These are phyloP conservation scores for Geotrypetes seraphini DNA, from an alignment of 2,797 vertebrate genomes.

Conservation along the genomic window DNA sequence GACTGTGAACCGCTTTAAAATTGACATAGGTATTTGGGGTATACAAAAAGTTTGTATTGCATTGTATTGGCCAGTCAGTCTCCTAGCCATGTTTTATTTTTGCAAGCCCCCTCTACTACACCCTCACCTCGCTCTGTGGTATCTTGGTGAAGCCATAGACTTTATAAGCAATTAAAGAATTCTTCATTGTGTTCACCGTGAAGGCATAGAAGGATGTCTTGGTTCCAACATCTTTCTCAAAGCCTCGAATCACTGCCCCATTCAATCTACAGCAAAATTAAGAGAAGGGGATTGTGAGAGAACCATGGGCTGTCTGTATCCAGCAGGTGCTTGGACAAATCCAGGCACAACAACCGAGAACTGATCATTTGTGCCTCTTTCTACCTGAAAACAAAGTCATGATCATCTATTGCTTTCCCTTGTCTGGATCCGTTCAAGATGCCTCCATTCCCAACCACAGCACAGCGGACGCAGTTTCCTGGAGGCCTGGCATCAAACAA, in stretches of 20 bases:
- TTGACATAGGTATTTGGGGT: too few relatives aligned
- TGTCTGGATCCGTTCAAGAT: slow-evolving; percentile 66
- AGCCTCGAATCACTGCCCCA: slow-evolving; percentile 59
- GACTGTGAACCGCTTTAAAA: too few relatives aligned
- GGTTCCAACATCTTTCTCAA: slow-evolving; percentile 66
- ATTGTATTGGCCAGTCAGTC: too few relatives aligned
- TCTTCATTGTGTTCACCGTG: slow-evolving; percentile 76
- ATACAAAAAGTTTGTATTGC: too few relatives aligned
- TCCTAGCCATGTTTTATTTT: too few relatives aligned
- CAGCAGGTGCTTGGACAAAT: too few relatives aligned
- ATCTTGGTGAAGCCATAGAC: slow-evolving; percentile 48
- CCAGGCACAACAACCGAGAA: too few relatives aligned
- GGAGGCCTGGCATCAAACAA: slow-evolving; percentile 15
- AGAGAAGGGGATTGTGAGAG: too few relatives aligned
- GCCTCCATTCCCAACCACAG: slow-evolving; percentile 75
- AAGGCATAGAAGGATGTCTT: slow-evolving; percentile 77
- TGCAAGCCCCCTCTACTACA: too few relatives aligned
- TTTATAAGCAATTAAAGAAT: slow-evolving; percentile 55
- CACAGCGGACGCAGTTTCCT: slow-evolving; percentile 52
- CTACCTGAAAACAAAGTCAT: slow-evolving; percentile 76
- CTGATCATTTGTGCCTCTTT: too few relatives aligned
- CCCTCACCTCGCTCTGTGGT: slow-evolving; percentile 57
- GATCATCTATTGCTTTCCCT: slow-evolving; percentile 61
- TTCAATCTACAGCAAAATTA: slow-evolving; percentile 52
- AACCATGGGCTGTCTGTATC: too few relatives aligned